phyloP scores from a whole-genome alignment of 1,140 invertebrate genomes.

The Apis mellifera region DNA sequence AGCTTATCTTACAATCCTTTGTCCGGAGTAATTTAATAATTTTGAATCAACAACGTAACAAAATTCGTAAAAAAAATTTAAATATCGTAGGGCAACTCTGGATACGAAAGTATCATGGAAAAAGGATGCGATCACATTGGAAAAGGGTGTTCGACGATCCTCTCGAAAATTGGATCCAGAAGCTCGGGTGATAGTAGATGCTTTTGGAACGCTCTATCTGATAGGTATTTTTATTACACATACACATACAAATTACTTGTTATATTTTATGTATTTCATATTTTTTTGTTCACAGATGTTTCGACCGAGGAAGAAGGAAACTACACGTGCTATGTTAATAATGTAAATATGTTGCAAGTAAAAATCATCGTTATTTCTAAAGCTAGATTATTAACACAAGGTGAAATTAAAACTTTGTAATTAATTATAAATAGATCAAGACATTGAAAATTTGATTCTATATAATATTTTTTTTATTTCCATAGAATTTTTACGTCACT shows the following conservation, averaged over 20 bases:
- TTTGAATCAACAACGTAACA: too few relatives aligned
- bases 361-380: conserved; percentile 80
- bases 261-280: background rate
- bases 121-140: conserved; percentile 76
- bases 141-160: conserved; percentile 75
- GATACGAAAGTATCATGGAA: conserved; percentile 80
- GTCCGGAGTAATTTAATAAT: conserved; percentile 78
- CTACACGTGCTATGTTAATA: conserved; percentile 82
- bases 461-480: conserved; percentile 11
- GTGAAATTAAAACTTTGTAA: conserved; percentile 60
- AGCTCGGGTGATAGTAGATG: conserved; percentile 81
- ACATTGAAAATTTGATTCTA: background rate
- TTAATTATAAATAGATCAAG: background rate
- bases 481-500: conserved; percentile 81
- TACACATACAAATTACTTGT: background rate
- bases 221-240: conserved; percentile 59
- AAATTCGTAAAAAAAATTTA: background rate
- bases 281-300: conserved; percentile 71
- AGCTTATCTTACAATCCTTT: conserved; percentile 80
- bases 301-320: conserved; percentile 81
- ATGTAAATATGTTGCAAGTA: conserved; percentile 80
- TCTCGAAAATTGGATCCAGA: conserved; percentile 76
- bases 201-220: conserved; percentile 83
- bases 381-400: conserved; percentile 76
- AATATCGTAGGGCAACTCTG: conserved; percentile 71